Evolutionary conservation across 2,113 vertebrate species (phyloP).

Genomic region (Corvus moneduloides): DNA sequence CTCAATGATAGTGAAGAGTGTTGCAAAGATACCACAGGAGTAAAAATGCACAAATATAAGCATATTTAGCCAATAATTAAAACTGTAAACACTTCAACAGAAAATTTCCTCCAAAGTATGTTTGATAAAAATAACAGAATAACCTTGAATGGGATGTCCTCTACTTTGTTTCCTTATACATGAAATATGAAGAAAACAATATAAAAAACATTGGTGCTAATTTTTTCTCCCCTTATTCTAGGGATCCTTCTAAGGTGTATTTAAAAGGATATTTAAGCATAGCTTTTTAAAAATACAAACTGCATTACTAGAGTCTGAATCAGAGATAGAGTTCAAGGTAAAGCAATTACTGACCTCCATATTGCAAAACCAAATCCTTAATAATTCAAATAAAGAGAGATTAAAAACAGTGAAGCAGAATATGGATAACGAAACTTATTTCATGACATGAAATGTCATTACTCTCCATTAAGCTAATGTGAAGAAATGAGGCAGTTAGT

Average conservation of each 20-base stretch:
- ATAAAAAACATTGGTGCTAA: background rate
- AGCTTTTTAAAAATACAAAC: background rate
- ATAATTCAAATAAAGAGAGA: background rate
- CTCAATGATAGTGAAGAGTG: background rate
- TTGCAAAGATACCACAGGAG: background rate
- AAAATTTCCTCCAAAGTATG: background rate
- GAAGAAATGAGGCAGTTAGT: slow-evolving; percentile 59
- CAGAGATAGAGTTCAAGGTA: background rate
- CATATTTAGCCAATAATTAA: background rate
- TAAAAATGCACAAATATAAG: background rate
- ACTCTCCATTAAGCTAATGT: slow-evolving; percentile 59
- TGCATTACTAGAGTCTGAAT: background rate
- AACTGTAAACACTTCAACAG: background rate
- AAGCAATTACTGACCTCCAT: background rate
- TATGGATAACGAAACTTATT: slow-evolving; percentile 6
- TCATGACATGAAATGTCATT: slow-evolving; percentile 25
- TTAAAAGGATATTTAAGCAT: background rate
- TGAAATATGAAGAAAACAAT: background rate
- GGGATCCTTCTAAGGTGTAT: background rate
- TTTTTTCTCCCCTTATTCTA: background rate
- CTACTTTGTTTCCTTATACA: background rate
- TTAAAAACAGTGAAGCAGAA: background rate
- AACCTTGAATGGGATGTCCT: background rate
- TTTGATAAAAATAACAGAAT: background rate
- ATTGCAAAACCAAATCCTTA: background rate